Evolutionary conservation across 92 coral and sea anemone species (phyloP).

Genomic region (Bergia sp.): DNA sequence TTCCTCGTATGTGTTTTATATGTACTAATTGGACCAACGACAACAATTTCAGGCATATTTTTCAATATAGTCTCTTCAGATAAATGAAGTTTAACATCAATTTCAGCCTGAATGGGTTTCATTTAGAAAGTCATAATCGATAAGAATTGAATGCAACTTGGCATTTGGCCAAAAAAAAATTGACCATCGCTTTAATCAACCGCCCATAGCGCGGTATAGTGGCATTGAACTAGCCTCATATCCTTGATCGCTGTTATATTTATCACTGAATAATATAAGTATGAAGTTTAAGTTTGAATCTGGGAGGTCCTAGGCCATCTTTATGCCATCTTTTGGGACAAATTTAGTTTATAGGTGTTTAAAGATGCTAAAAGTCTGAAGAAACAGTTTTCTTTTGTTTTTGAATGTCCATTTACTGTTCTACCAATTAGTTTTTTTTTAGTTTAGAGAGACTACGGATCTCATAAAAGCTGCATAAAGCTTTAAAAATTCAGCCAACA

Average conservation of each 20-base stretch:
- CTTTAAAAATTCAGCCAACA: constrained; percentile 2
- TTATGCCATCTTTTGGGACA: no score
- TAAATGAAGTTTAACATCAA: background rate
- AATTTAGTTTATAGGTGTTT: background rate
- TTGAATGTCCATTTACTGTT: constrained; percentile 1
- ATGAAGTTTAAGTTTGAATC: background rate
- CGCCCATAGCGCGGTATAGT: constrained; percentile 7
- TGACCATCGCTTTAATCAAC: constrained; percentile 25
- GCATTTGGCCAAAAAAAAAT: constrained; percentile 36
- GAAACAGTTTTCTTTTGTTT: background rate
- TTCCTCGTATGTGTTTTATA: background rate
- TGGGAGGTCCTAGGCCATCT: background rate
- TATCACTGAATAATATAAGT: background rate
- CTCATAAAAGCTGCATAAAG: background rate
- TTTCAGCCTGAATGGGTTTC: background rate
- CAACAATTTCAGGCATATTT: background rate
- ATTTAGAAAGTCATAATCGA: background rate
- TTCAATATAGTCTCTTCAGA: background rate
- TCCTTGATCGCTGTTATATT: background rate
- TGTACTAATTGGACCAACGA: background rate
- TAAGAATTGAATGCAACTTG: constrained; percentile 20
- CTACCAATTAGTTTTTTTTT: background rate
- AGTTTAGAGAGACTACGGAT: background rate
- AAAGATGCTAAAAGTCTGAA: background rate
- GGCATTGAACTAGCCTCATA: background rate